Base-by-base conservation (phyloP, 2,113 vertebrate species). In the Polypterus bichir region DNA sequence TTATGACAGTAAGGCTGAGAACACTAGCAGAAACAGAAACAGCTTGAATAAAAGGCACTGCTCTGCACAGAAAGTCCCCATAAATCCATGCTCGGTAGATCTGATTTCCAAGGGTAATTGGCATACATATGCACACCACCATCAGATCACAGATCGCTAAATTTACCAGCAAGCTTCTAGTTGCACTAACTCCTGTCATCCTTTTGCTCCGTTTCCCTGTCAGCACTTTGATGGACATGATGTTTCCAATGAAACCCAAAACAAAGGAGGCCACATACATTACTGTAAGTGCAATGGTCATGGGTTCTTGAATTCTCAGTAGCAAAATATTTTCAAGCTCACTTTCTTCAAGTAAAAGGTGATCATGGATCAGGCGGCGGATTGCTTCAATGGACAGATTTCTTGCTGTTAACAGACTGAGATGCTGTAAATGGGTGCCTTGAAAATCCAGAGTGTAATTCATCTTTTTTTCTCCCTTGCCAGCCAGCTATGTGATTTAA, bases 51-150 rank as follows among this genome's bases (percentile, higher is more conserved):
- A 94, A 95, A 44, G 91, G 92, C 62, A 91, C 90, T 0, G 89
- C 88, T 2, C 90, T 74, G 66, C 92, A 95, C 9, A 95, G 78
- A 64, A 94, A 86, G 76, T 92, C 91, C 1, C 92, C 92, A 0
- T 92, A 95, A 6, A 95, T 87, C 92, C 91, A 94, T 9, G 87
- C 83, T 4, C 85, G 88, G 80, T 95, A 95, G 71, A 95, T 89
- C 67, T 89, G 82, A 71, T 87, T 90, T 10, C 89, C 92, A 48
- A 91, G 79, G 0, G 91, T 93, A 74, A 94, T 84, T 73, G 92
- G 92, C 92, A 95, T 94, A 76, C 92, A 95, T 65, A 94, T 73
- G 0, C 89, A 92, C 65, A 95, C 91, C 78, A 93, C 92, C 70
- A 93, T 89, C 66, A 95, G 82, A 76, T 95, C 92, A 0, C 92